Evolutionary conservation across 92 coral and sea anemone species (phyloP).

Genomic region (Epizoanthus stellaris): DNA sequence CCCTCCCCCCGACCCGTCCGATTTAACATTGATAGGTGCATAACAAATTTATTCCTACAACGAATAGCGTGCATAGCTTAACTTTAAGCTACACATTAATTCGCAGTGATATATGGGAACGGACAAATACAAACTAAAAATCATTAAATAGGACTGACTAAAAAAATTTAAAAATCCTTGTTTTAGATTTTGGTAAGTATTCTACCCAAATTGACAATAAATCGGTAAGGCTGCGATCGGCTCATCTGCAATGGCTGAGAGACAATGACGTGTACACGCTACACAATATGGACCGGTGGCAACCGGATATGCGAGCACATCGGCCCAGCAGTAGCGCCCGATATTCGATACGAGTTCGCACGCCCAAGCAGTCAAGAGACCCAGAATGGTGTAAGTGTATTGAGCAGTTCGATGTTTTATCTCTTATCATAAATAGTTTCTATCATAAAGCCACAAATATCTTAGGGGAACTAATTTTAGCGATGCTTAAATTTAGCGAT

Average conservation of each 20-base stretch:
- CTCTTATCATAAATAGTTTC: neutral
- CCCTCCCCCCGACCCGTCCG: no score
- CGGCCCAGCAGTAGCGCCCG: conserved; percentile 85
- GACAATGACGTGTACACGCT: conserved; percentile 71
- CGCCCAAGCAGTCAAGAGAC: conserved; percentile 56
- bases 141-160: no score
- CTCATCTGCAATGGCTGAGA: conserved; percentile 81
- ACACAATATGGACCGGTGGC: conserved; percentile 60
- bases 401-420: conserved; percentile 13
- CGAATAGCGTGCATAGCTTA: no score
- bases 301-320: conserved; percentile 57
- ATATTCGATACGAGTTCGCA: conserved; percentile 67
- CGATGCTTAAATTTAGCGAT: no score
- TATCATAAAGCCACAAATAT: no score
- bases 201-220: conserved; percentile 72
- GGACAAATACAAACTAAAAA: no score
- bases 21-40: no score
- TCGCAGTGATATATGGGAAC: no score
- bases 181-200: conserved; percentile 64
- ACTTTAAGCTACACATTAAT: no score
- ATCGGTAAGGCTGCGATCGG: conserved; percentile 76
- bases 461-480: no score
- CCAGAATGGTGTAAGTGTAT: conserved; percentile 71
- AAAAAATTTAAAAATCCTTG: neutral
- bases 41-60: no score